Conservation (phyloP, 2,797 vertebrate genomes). For the Anisognathus igniventris region DNA sequence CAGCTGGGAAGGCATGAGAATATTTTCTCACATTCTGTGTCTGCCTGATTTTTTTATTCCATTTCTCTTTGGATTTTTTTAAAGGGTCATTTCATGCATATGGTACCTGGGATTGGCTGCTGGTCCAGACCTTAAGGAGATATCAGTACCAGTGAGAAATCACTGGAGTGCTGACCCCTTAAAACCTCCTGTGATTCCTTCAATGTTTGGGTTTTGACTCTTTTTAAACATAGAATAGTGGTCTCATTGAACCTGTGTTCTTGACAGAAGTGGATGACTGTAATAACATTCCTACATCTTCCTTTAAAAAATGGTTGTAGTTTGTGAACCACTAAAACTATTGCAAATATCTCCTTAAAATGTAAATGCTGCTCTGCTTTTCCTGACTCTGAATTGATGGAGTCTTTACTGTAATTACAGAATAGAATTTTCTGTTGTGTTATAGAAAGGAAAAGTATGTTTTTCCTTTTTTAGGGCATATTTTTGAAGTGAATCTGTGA, state of each 20-base stretch:
- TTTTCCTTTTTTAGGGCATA: not conserved
- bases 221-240: not conserved
- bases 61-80: not conserved
- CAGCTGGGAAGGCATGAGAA: not conserved
- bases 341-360: not conserved
- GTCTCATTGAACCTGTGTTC: not conserved
- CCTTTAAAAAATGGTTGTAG: not conserved
- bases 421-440: not conserved
- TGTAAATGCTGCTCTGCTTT: not conserved
- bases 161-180: not conserved
- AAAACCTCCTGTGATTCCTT: not conserved
- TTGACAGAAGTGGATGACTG: not conserved
- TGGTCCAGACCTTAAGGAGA: not conserved
- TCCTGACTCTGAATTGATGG: not conserved
- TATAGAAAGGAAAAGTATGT: not conserved
- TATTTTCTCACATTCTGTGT: not conserved
- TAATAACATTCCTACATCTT: not conserved
- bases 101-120: not conserved
- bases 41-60: not conserved
- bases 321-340: not conserved
- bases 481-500: not conserved
- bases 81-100: not conserved
- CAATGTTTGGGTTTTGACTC: fast-evolving
- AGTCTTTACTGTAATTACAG: not conserved
- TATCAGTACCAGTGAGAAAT: not conserved